These are phyloP conservation scores for Hydrotaea diabolus DNA, from an alignment of 2,888 invertebrate genomes.

Conservation along the genomic window DNA sequence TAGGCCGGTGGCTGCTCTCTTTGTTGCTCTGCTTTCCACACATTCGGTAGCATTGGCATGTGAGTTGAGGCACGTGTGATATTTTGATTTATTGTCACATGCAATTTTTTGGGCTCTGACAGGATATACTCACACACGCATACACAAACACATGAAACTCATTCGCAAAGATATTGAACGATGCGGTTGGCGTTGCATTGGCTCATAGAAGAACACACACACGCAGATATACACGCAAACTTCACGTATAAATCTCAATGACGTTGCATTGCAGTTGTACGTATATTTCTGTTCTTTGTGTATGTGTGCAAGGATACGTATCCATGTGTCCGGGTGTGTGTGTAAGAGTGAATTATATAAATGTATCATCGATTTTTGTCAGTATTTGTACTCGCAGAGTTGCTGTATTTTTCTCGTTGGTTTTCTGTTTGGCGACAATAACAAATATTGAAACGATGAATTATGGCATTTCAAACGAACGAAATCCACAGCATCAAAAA, in stretches of 20 bases:
- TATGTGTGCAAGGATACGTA: conserved; percentile 12
- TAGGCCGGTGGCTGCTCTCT: conserved; percentile 27
- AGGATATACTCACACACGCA: conserved; percentile 55
- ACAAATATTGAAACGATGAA: conserved; percentile 66
- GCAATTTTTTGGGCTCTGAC: conserved; percentile 65
- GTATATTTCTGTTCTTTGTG: neutral
- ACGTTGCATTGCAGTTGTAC: conserved; percentile 60
- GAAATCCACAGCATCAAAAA: conserved; percentile 10
- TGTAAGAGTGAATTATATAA: conserved; percentile 52
- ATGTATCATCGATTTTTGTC: conserved; percentile 40
- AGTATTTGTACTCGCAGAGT: neutral
- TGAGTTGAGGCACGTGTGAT: conserved; percentile 67
- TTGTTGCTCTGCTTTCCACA: neutral
- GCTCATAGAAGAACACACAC: neutral
- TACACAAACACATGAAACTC: conserved; percentile 20
- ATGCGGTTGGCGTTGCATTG: conserved; percentile 46
- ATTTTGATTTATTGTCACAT: conserved; percentile 68
- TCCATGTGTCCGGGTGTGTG: conserved; percentile 1
- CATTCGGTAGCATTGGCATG: conserved; percentile 44
- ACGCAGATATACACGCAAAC: conserved; percentile 28
- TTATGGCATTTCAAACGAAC: conserved; percentile 65
- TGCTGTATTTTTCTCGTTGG: conserved; percentile 29
- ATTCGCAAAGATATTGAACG: conserved; percentile 53
- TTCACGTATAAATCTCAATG: conserved; percentile 60
- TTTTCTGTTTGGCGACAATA: conserved; percentile 66